Evolutionary conservation across 2,888 invertebrate species (phyloP).

Genomic region (Phalera bucephala): DNA sequence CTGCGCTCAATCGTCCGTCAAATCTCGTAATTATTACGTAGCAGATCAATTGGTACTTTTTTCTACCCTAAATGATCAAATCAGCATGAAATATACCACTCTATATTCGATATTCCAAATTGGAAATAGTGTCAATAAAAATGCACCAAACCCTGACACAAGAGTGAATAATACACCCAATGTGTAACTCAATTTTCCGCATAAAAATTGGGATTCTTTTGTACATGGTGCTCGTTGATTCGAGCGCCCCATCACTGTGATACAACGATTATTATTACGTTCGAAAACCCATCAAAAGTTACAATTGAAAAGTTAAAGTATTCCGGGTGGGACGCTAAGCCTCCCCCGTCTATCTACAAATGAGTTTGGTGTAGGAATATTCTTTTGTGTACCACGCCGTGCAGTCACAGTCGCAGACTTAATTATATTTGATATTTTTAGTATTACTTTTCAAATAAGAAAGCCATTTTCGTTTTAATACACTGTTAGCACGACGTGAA

Average conservation of each 20-base stretch:
- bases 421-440: conserved; percentile 47
- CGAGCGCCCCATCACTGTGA: conserved; percentile 71
- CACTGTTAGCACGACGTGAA: conserved; percentile 17
- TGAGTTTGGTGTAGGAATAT: conserved; percentile 75
- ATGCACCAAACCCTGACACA: conserved; percentile 53
- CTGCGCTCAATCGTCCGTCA: too few species aligned
- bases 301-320: conserved; percentile 84
- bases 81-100: conserved; percentile 12
- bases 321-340: conserved; percentile 71
- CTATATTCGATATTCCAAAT: conserved; percentile 33
- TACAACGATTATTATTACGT: conserved; percentile 81
- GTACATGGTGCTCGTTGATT: conserved; percentile 67
- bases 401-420: conserved; percentile 38
- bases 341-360: conserved; percentile 73
- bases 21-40: too few species aligned
- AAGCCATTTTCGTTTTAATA: conserved; percentile 32
- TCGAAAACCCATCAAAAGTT: conserved; percentile 83
- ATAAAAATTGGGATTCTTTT: conserved; percentile 80
- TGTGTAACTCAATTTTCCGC: conserved; percentile 77
- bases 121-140: conserved; percentile 48
- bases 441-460: conserved; percentile 35
- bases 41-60: too few species aligned
- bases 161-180: conserved; percentile 63
- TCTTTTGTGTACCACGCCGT: conserved; percentile 67
- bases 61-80: conserved; percentile 7